Percentiles rank a stretch among this genome's conserved stretches.
phyloP scores from a whole-genome alignment of 2,113 vertebrate genomes.

The Macrotus californicus region DNA sequence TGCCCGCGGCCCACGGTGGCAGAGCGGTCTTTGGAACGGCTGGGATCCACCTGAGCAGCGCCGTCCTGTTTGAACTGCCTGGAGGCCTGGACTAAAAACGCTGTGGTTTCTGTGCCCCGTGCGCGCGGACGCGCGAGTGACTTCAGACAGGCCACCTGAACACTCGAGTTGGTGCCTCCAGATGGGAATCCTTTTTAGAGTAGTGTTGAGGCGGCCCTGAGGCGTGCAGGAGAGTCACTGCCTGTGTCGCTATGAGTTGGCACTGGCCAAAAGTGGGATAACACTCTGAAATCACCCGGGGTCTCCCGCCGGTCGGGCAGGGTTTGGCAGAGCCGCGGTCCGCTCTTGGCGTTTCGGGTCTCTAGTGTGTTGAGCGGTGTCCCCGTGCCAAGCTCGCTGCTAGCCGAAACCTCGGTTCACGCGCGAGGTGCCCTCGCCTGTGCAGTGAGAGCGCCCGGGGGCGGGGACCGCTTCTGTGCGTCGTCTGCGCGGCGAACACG shows the following conservation, averaged over 20 bases:
- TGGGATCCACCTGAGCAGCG: too few relatives aligned
- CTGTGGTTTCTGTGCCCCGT: background rate
- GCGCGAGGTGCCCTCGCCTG: background rate
- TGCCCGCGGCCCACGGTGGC: background rate
- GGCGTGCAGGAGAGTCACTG: background rate
- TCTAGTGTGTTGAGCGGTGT: background rate
- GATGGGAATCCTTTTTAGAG: background rate
- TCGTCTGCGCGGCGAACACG: background rate
- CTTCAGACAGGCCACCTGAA: background rate
- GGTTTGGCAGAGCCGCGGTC: background rate
- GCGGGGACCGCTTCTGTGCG: background rate
- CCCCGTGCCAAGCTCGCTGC: background rate
- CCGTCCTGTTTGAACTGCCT: background rate
- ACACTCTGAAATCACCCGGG: background rate
- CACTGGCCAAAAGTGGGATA: background rate
- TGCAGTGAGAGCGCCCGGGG: background rate
- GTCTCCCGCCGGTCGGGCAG: background rate
- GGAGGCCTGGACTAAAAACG: background rate
- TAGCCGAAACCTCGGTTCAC: background rate
- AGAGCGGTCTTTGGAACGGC: background rate
- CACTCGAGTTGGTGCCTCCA: background rate
- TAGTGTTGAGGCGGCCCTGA: background rate
- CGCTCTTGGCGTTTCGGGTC: conserved; percentile 3
- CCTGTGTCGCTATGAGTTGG: background rate
- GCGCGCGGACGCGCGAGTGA: background rate